Conservation (phyloP, 2,113 vertebrate genomes). For the Chloebia gouldiae region DNA sequence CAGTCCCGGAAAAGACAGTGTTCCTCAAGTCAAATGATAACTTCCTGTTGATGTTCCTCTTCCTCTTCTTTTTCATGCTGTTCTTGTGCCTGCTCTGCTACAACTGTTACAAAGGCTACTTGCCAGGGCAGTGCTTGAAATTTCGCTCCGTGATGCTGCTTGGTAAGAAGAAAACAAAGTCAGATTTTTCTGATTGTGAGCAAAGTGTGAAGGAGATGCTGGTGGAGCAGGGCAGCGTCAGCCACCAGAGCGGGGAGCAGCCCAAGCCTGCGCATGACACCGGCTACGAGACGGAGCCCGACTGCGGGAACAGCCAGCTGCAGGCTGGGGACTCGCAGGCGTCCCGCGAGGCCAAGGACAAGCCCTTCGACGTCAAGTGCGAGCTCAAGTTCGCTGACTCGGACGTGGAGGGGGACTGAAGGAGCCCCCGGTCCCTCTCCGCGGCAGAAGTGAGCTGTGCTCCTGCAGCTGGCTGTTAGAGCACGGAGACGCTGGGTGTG, state of each 20-base stretch:
- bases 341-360: constrained; percentile 69
- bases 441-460: not conserved
- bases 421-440: accelerated
- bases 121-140: constrained; percentile 88
- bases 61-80: constrained; percentile 89
- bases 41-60: constrained; percentile 85
- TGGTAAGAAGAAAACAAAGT: constrained; percentile 80
- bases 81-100: constrained; percentile 85
- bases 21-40: constrained; percentile 87
- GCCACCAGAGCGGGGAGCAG: constrained; percentile 82
- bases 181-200: constrained; percentile 85
- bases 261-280: constrained; percentile 84
- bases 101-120: constrained; percentile 96
- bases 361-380: constrained; percentile 91
- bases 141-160: constrained; percentile 83
- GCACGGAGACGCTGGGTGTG: not conserved
- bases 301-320: constrained; percentile 83
- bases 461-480: not conserved
- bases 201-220: constrained; percentile 84
- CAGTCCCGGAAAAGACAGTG: constrained; percentile 76
- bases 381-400: constrained; percentile 90
- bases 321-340: constrained; percentile 71
- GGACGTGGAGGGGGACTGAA: constrained; percentile 78
- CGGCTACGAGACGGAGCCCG: constrained; percentile 90
- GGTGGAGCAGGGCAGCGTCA: constrained; percentile 78